Evolutionary conservation across 2,113 vertebrate species (phyloP), one percentile per base, ranked within the genome.

Genomic region (Myxocyprinus asiaticus): DNA sequence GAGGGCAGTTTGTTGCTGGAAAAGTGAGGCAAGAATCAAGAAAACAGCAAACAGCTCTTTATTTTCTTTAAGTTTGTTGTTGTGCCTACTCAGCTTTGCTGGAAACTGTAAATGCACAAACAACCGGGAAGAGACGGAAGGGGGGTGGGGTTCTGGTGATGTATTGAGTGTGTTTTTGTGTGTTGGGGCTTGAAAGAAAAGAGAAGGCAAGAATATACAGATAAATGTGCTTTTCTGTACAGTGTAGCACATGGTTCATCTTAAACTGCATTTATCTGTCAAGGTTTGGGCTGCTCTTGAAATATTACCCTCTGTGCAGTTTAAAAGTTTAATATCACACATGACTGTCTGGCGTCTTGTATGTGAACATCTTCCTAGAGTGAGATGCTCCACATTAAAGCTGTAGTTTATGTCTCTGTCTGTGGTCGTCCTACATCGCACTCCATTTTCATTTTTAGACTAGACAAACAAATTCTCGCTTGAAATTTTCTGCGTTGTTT

Each of bases 261-360:
- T 67, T 51, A 58, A 70, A 67, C 45, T 15, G 43, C 45, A 50
- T 58, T 50, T 56, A 67, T 67, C 69, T 50, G 42, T 67, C 62
- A 22, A 33, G 5, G 53, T 61, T 45, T 33, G 0, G 44, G 53
- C 45, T 56, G 1, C n/a, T 56, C 14, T 4, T 77, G 69, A 77
- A 78, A 69, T 78, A 78, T 66, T 8, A 43, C 22, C 4, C 58
- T 45, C 50, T 4, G 73, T 62, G 56, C 47, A 45, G 63, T 81
- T 79, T 83, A 48, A 65, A 68, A 68, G 73, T 47, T 71, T 70
- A 53, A 63, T 61, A 70, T 56, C 44, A 44, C 69, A 65, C 44
- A 78, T 76, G 61, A 79, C 58, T 45, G 15, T 62, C 76, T 56
- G 50, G 14, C 4, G 47, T 15, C 67, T 79, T 11, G 55, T 42